phyloP scores from a whole-genome alignment of 2,797 vertebrate species.

The Scarus forsteni region DNA sequence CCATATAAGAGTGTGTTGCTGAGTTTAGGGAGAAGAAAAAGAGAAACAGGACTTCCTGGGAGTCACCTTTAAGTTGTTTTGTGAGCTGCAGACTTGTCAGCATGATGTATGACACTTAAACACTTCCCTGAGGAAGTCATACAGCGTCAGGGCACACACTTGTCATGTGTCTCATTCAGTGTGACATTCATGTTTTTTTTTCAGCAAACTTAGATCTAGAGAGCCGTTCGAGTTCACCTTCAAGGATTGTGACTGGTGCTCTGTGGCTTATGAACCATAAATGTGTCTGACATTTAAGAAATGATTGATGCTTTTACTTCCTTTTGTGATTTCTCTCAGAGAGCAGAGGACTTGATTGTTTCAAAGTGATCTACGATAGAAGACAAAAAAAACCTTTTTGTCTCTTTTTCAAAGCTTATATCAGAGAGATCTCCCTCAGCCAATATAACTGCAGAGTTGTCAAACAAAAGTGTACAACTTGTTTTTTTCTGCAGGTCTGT shows the following conservation, averaged over 20 bases:
- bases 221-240: constrained; percentile 32
- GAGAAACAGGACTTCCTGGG: background rate
- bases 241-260: constrained; percentile 59
- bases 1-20: no score
- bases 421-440: constrained; percentile 1
- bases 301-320: constrained; percentile 64
- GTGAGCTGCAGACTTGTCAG: constrained; percentile 5
- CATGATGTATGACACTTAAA: constrained; percentile 27
- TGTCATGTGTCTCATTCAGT: background rate
- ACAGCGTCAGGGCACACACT: background rate
- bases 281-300: constrained; percentile 76
- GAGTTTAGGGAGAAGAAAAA: background rate
- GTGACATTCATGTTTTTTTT: constrained; percentile 13
- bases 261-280: constrained; percentile 68
- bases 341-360: constrained; percentile 66
- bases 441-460: background rate
- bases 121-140: constrained; percentile 6
- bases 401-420: constrained; percentile 1
- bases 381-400: constrained; percentile 12
- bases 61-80: constrained; percentile 3
- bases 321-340: constrained; percentile 50
- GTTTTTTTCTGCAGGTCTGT: background rate
- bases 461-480: constrained; percentile 2
- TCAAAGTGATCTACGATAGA: constrained; percentile 51
- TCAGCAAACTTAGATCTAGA: constrained; percentile 13